Evolutionary conservation across 2,113 vertebrate genomes (phyloP), one percentile per base, ranked within the genome.

Genomic region (rabbit (Oryctolagus cuniculus)): DNA sequence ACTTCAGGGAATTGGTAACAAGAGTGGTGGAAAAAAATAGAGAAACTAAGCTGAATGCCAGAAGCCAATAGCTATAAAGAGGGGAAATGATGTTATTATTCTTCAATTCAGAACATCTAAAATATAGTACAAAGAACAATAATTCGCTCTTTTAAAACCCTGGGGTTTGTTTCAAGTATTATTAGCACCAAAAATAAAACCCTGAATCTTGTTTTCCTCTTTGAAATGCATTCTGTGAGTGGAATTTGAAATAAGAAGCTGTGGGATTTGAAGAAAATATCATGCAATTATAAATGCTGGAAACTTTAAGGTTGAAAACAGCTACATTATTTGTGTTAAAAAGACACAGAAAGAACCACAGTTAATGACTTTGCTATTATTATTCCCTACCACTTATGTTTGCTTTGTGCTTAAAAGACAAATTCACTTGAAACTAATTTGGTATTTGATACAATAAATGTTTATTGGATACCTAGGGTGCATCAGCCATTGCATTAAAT

Each of bases 261-360:
- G 4, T 64, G 72, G 34, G 31, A 83, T 77, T 80, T 69, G 3
- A 77, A 85, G 5, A 79, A 49, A 66, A 79, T 49, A 38, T 66
- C 53, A 61, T 36, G 3, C 53, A 77, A 81, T 86, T 36, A 25
- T 10, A 89, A 81, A 72, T 67, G 24, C 6, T 87, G n/a, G 9
- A 80, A 27, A 69, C 31, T 92, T 87, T 70, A 55, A 67, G 5
- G 1, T 15, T 79, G 67, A 91, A 90, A 85, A 34, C 34, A 64
- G 13, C 63, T 69, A 70, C 79, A 51, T 44, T 73, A 58, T 70
- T 82, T 90, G 3, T 64, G 24, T 38, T 78, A 51, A 83, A 44
- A 69, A n/a, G 10, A 80, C 77, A 74, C 5, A 86, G 89, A 79
- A 6, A 80, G 27, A 92, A 61, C 82, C 31, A 78, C 93, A 94